phyloP scores from a whole-genome alignment of 2,888 invertebrate species.

The Drosophila niveifrons region DNA sequence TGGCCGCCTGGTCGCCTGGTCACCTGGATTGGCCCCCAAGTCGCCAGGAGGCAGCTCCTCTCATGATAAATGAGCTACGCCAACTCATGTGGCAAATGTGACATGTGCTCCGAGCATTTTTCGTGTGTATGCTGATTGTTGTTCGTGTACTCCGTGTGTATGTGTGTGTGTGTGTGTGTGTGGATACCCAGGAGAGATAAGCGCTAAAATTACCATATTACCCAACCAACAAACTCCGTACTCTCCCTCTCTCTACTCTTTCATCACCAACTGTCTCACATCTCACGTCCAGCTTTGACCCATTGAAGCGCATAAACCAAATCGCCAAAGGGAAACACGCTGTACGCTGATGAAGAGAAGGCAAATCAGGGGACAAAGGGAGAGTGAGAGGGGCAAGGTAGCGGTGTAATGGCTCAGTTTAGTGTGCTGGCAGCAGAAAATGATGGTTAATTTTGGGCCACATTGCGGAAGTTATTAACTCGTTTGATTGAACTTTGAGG shows the following conservation, averaged over 20 bases:
- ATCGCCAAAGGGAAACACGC: slow-evolving; percentile 17
- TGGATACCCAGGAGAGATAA: slow-evolving; percentile 50
- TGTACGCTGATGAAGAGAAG: not conserved
- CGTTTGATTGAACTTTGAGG: slow-evolving; percentile 62
- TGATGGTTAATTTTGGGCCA: slow-evolving; percentile 69
- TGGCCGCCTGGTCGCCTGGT: not conserved
- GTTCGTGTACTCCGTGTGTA: slow-evolving; percentile 22
- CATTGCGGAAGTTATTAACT: slow-evolving; percentile 71
- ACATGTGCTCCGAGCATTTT: slow-evolving; percentile 71
- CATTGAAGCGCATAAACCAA: slow-evolving; percentile 43
- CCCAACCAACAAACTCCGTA: slow-evolving; percentile 18
- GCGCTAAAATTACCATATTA: slow-evolving; percentile 70
- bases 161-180: slow-evolving; percentile 21
- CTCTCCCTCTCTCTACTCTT: slow-evolving; percentile 2
- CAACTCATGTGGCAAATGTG: slow-evolving; percentile 79
- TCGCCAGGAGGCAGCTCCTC: slow-evolving; percentile 38
- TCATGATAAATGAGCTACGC: slow-evolving; percentile 71
- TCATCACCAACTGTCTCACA: slow-evolving; percentile 8
- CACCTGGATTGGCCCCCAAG: slow-evolving; percentile 5
- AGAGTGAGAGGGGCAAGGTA: not conserved
- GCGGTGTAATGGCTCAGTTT: slow-evolving; percentile 62
- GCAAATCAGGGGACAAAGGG: not conserved
- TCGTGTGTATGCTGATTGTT: slow-evolving; percentile 53
- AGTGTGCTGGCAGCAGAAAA: slow-evolving; percentile 51
- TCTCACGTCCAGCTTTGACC: slow-evolving; percentile 7